Evolutionary conservation across 37 sponge, comb jelly and placozoan genomes (phyloP).

Genomic region (Ianthella basta): DNA sequence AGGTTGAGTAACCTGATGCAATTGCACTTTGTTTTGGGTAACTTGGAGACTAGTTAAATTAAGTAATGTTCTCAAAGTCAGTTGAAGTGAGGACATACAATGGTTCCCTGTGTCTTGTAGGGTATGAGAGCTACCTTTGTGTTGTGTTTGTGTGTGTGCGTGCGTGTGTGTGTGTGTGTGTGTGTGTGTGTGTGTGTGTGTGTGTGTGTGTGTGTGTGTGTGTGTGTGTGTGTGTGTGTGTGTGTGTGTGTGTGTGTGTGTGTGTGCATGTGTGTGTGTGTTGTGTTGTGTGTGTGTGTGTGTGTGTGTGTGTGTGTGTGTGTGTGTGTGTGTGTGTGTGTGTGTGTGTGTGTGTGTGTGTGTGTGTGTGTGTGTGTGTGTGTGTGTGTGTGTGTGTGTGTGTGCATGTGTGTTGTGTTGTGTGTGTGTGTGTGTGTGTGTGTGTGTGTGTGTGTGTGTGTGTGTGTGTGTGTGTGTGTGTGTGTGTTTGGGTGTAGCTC

Average conservation of each 20-base stretch:
- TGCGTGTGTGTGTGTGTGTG: constrained; percentile 8
- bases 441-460: constrained; percentile 25
- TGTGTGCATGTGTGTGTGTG: too few species aligned
- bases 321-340: constrained; percentile 1
- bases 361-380: constrained; percentile 25
- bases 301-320: not conserved
- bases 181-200: not conserved
- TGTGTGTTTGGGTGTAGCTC: constrained; percentile 3
- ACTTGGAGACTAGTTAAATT: too few species aligned
- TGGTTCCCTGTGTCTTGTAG: too few species aligned
- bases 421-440: constrained; percentile 14
- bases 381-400: constrained; percentile 10
- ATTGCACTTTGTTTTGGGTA: too few species aligned
- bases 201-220: too few species aligned
- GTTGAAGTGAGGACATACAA: too few species aligned
- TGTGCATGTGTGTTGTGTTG: not conserved
- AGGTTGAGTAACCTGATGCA: too few species aligned
- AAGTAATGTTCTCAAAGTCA: too few species aligned
- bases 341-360: constrained; percentile 5
- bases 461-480: constrained; percentile 26
- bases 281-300: too few species aligned
- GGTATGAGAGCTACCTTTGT: too few species aligned
- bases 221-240: too few species aligned
- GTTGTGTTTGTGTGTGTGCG: constrained; percentile 1
- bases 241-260: too few species aligned